Evolutionary conservation across 2,888 invertebrate genomes (phyloP).

Genomic region (Lithophane ornitopus): DNA sequence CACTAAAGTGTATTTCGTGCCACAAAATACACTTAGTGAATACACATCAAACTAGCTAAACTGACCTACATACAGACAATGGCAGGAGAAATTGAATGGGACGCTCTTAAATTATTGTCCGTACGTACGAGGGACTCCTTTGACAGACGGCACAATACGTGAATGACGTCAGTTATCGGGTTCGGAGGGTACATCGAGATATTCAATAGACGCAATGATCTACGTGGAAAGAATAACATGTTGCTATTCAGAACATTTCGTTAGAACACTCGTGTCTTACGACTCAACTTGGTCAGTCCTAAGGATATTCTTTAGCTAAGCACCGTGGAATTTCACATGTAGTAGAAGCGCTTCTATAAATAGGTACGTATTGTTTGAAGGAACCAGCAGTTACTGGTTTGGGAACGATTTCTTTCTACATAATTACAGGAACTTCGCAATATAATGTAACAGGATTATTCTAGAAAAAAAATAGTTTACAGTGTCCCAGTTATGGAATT

Average conservation of each 20-base stretch:
- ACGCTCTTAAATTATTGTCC: slow-evolving; percentile 78
- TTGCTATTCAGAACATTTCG: slow-evolving; percentile 2
- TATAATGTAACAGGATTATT: not conserved
- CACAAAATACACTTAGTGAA: slow-evolving; percentile 65
- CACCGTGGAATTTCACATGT: not conserved
- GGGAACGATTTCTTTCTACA: not conserved
- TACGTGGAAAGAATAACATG: slow-evolving; percentile 61
- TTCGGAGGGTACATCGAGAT: slow-evolving; percentile 72
- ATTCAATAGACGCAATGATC: slow-evolving; percentile 72
- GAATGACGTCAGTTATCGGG: slow-evolving; percentile 75
- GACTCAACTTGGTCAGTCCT: not conserved
- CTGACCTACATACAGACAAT: slow-evolving; percentile 73
- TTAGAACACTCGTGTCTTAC: not conserved
- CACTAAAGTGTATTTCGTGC: slow-evolving; percentile 5
- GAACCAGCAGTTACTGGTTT: not conserved
- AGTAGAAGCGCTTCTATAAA: not conserved
- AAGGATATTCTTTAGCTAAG: not conserved
- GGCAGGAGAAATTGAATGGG: slow-evolving; percentile 73
- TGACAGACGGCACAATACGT: slow-evolving; percentile 73
- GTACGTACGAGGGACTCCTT: slow-evolving; percentile 65
- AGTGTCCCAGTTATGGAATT: not conserved
- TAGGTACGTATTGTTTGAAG: not conserved
- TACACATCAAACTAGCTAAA: slow-evolving; percentile 69
- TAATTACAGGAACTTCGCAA: not conserved
- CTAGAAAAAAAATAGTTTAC: not conserved